Percentiles rank a stretch among this genome's conserved stretches.
phyloP scores from a whole-genome alignment of 1,140 invertebrate genomes.

The Frieseomelitta varia region DNA sequence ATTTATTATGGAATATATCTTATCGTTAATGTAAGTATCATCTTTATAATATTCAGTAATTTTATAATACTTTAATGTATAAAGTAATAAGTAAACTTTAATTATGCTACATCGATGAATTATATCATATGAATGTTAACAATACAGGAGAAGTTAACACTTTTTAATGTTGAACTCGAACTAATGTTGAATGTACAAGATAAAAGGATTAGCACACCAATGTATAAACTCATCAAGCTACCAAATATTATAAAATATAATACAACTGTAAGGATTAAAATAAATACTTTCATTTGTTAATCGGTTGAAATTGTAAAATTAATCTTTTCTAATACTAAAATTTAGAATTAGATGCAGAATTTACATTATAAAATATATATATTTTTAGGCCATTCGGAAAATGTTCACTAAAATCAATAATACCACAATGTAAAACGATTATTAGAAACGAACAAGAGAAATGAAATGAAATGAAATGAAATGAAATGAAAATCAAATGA shows the following conservation, averaged over 20 bases:
- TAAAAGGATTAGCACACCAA: background rate
- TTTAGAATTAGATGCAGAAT: background rate
- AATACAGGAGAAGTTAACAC: background rate
- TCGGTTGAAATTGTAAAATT: constrained; percentile 13
- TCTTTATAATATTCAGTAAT: constrained; percentile 13
- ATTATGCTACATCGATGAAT: constrained; percentile 14
- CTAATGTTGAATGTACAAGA: constrained; percentile 23
- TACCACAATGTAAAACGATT: background rate
- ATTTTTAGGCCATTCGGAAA: constrained; percentile 11
- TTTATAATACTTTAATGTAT: constrained; percentile 44
- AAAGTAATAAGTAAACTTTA: constrained; percentile 33
- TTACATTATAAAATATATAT: background rate
- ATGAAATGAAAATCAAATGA: constrained; percentile 11
- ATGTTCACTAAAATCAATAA: background rate
- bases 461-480: background rate
- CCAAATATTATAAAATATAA: constrained; percentile 17
- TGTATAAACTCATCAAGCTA: background rate
- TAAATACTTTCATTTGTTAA: background rate
- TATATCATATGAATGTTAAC: background rate
- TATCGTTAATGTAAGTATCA: constrained; percentile 44
- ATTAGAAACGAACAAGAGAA: background rate
- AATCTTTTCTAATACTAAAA: background rate
- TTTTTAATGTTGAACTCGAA: constrained; percentile 10
- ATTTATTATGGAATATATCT: constrained; percentile 42
- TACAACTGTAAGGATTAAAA: constrained; percentile 7